Conservation (phyloP, 2,113 vertebrate genomes). For the Bubo scandiacus region DNA sequence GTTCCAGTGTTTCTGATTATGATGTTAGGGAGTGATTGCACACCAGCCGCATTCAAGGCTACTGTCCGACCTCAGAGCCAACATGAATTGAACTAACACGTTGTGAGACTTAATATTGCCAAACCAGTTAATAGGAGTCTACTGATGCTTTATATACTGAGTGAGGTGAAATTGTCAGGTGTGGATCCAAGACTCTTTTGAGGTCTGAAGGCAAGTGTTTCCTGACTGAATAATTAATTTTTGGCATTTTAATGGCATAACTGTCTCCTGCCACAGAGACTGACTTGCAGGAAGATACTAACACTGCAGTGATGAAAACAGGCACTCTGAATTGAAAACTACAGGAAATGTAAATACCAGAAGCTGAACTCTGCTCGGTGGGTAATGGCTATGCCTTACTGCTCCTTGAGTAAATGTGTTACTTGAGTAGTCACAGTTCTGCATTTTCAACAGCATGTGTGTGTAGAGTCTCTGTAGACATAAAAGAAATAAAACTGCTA, state of each 20-base stretch:
- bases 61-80: conserved; percentile 60
- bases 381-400: background rate
- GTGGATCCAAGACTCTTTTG: background rate
- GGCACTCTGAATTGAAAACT: background rate
- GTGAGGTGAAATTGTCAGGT: background rate
- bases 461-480: background rate
- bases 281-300: background rate
- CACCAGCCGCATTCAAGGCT: conserved; percentile 82
- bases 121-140: background rate
- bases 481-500: background rate
- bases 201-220: background rate
- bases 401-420: background rate
- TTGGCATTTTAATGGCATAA: background rate
- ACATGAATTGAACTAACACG: background rate
- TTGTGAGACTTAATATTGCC: background rate
- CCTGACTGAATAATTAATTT: background rate
- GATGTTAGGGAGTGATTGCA: conserved; percentile 76
- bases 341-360: background rate
- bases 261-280: background rate
- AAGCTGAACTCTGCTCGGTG: background rate
- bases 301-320: background rate
- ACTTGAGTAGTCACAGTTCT: background rate
- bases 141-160: background rate
- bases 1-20: conserved; percentile 84
- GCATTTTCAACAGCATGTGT: background rate